Evolutionary conservation across 2,888 invertebrate species (phyloP).

Genomic region (Apotomis betuletana): DNA sequence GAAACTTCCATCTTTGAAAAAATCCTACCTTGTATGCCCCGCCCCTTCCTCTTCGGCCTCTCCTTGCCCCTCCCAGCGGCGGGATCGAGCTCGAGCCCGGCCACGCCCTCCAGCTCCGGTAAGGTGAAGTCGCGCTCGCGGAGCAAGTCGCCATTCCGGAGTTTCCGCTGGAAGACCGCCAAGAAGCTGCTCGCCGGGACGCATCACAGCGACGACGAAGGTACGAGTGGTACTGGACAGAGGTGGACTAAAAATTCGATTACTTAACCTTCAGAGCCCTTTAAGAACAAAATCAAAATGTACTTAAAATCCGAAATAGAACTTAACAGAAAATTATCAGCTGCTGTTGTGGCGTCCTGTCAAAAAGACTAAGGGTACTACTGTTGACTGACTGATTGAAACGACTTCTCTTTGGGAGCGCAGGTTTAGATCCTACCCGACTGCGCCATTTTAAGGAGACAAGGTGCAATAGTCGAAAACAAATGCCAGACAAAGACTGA

Average conservation of each 20-base stretch:
- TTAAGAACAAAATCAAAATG: no score
- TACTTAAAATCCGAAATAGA: no score
- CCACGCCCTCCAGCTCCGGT: slow-evolving; percentile 82
- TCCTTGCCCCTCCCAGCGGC: slow-evolving; percentile 61
- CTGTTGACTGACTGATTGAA: no score
- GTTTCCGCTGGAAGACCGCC: slow-evolving; percentile 95
- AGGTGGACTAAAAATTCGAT: slow-evolving; percentile 52
- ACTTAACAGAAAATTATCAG: no score
- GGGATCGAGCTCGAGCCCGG: slow-evolving; percentile 73
- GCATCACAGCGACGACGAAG: slow-evolving; percentile 92
- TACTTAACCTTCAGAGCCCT: no score
- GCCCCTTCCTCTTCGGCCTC: slow-evolving; percentile 47
- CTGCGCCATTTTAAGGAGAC: no score
- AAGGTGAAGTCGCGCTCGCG: slow-evolving; percentile 93
- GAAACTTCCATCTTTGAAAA: background rate
- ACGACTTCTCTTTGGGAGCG: no score
- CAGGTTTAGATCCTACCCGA: no score
- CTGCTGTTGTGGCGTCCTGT: no score
- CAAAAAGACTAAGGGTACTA: no score
- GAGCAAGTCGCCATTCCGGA: slow-evolving; percentile 97
- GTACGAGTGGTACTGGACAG: slow-evolving; percentile 78
- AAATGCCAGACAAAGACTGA: no score
- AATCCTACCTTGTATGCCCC: slow-evolving; percentile 7
- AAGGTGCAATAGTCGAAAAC: no score
- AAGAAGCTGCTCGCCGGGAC: slow-evolving; percentile 86